Evolutionary conservation across 2,888 invertebrate genomes (phyloP).

Genomic region (Drosophila falleni): DNA sequence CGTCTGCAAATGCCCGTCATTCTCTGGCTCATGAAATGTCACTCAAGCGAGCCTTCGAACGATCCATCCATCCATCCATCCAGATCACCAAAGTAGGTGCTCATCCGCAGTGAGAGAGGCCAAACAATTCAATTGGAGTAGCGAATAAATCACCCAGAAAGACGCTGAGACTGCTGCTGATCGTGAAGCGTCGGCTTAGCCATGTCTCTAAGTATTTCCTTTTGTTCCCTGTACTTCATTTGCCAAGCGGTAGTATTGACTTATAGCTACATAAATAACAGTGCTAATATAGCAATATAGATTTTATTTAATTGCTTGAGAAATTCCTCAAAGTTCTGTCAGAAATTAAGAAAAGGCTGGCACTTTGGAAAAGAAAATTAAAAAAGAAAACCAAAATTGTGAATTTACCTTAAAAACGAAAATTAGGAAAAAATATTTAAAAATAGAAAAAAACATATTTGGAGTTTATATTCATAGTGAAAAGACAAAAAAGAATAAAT

Average conservation of each 20-base stretch:
- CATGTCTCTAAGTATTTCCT: slow-evolving; percentile 28
- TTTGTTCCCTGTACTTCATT: slow-evolving; percentile 27
- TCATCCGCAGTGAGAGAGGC: slow-evolving; percentile 45
- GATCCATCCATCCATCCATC: slow-evolving; percentile 40
- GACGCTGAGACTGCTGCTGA: slow-evolving; percentile 41
- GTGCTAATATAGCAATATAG: background rate
- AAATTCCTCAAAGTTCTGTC: too few species aligned
- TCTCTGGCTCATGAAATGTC: slow-evolving; percentile 84
- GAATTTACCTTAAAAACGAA: too few species aligned
- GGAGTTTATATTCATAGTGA: too few species aligned
- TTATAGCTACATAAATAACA: background rate
- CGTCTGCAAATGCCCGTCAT: slow-evolving; percentile 83
- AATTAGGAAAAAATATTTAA: too few species aligned
- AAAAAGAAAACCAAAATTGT: too few species aligned
- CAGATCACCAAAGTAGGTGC: slow-evolving; percentile 41
- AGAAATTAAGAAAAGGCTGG: too few species aligned
- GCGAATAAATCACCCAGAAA: slow-evolving; percentile 85
- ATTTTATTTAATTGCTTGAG: too few species aligned
- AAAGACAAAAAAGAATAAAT: too few species aligned
- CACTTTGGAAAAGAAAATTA: too few species aligned
- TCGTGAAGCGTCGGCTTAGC: slow-evolving; percentile 68
- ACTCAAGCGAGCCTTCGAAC: slow-evolving; percentile 75
- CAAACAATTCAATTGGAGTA: slow-evolving; percentile 86
- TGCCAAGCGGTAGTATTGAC: slow-evolving; percentile 23
- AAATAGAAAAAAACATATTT: too few species aligned